Conservation (phyloP, 2,113 vertebrate species). For the Xerus inauris region DNA sequence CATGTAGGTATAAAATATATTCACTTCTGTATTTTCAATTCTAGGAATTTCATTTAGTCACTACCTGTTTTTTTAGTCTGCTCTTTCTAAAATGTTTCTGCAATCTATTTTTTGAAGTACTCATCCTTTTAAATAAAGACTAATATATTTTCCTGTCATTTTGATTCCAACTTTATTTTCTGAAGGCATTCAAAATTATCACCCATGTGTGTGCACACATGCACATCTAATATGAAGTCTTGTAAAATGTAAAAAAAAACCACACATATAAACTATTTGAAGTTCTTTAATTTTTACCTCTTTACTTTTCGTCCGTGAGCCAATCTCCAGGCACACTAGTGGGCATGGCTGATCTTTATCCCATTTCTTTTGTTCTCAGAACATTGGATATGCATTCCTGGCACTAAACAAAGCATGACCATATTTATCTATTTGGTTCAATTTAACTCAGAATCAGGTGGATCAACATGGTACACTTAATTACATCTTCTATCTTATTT, state of each 20-base stretch:
- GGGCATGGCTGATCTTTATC: background rate
- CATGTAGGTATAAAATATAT: background rate
- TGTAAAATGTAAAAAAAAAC: background rate
- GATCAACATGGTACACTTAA: background rate
- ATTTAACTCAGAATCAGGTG: background rate
- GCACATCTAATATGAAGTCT: background rate
- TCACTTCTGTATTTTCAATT: background rate
- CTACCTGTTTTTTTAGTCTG: background rate
- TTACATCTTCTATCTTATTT: background rate
- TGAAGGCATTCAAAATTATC: slow-evolving; percentile 14
- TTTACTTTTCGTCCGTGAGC: slow-evolving; percentile 6
- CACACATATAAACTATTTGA: background rate
- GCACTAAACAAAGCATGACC: background rate
- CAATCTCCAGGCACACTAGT: background rate
- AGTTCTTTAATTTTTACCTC: background rate
- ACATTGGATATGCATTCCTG: background rate
- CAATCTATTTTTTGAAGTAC: background rate
- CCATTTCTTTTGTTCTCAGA: background rate
- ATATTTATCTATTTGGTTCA: background rate
- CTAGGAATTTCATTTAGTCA: background rate
- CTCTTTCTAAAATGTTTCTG: slow-evolving; percentile 35
- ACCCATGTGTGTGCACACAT: background rate
- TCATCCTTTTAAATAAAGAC: background rate
- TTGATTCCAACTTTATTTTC: slow-evolving; percentile 23
- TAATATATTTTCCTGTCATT: slow-evolving; percentile 28